Conservation (phyloP, 1,140 invertebrate genomes). For the Octopus bimaculoides region DNA sequence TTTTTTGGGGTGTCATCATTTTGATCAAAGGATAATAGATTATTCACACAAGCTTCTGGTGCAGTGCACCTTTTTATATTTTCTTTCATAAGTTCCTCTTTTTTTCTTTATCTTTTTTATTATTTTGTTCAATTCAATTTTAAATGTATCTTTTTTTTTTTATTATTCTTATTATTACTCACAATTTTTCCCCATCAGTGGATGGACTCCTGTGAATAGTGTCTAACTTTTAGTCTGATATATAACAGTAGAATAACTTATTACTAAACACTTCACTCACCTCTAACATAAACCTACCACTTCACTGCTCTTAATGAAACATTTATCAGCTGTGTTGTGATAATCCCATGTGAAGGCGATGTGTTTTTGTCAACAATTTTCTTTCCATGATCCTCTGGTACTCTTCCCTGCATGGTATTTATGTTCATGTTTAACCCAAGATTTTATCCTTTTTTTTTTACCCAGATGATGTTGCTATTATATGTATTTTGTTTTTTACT, state of each 20-base stretch:
- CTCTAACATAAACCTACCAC: not conserved
- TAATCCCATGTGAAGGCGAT: not conserved
- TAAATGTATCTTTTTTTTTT: slow-evolving; percentile 7
- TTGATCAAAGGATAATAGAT: not conserved
- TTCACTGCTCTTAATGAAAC: not conserved
- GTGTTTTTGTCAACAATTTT: not conserved
- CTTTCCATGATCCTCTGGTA: slow-evolving; percentile 6
- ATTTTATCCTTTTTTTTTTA: not conserved
- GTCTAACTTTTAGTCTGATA: slow-evolving; percentile 6
- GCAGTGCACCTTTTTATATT: not conserved
- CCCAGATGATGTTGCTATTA: not conserved
- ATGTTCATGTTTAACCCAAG: not conserved
- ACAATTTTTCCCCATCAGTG: not conserved
- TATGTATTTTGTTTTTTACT: not conserved
- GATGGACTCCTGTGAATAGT: slow-evolving; percentile 10
- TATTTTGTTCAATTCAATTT: not conserved
- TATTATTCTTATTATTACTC: not conserved
- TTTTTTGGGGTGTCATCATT: not conserved
- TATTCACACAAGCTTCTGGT: not conserved
- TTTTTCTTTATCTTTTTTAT: not conserved
- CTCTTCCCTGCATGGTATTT: slow-evolving; percentile 9
- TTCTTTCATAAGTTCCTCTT: not conserved
- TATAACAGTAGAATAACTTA: not conserved
- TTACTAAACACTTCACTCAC: not conserved
- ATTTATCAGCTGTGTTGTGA: slow-evolving; percentile 9